Base-by-base conservation (phyloP, 35 echinoderm and acorn worm species). In the Holothuria glaberrima region DNA sequence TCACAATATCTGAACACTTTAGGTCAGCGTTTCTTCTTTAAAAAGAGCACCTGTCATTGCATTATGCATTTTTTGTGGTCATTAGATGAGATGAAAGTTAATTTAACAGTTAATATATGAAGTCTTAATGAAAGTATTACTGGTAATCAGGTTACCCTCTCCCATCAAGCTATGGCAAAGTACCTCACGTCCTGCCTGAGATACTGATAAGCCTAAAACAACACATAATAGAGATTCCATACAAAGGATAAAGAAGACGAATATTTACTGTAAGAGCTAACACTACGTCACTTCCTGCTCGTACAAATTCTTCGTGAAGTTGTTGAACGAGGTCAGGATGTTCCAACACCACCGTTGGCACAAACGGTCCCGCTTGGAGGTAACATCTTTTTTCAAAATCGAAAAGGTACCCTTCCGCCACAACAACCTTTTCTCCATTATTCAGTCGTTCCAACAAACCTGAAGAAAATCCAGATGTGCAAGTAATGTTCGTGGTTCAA, bases 231-330 rank as follows among this genome's bases (percentile, higher is more conserved):
- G 60, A 63, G 18, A 3, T 63, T 59, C 60, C 60, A 3, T 63
- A 50, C n/a, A 21, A 3, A 86, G 2, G 36, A 41, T 4, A 41
- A 7, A 41, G 2, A 41, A 41, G 36, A 41, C 35, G 36, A 48
- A 75, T 25, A n/a, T 61, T 33, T 90, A 96, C 94, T 56, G 94
- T 96, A 35, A 96, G 82, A 26, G 94, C 94, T 19, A 80, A 52
- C 16, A 96, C 94, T 21, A 96, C 94, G 52, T 96, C 94, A 93
- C 94, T 96, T 28, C 94, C 94, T 0, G 94, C 94, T 58, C 69
- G 78, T 1, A 89, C 90, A 69, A 96, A 96, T 82, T 96, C 94
- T 46, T 88, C 75, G 45, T 96, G 89, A 35, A 82, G 73, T 35
- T 68, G 74, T 34, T 86, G 81, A 62, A 97, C 91, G 28, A 97